phyloP scores from a whole-genome alignment of 2,797 vertebrate genomes.

The Macropus fuliginosus region DNA sequence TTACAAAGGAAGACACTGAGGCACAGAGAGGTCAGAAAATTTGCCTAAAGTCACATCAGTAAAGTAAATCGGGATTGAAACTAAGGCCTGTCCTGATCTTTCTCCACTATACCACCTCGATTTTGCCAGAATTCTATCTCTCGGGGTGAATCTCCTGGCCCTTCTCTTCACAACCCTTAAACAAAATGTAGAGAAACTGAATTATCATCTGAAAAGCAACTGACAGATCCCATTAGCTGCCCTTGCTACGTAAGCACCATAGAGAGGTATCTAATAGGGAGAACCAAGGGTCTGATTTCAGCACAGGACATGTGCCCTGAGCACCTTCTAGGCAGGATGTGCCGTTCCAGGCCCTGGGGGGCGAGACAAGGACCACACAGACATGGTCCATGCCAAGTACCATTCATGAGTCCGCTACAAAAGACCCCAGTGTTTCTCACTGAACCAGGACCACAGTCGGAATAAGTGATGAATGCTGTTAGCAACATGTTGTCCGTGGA shows the following conservation, averaged over 20 bases:
- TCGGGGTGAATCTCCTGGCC: not conserved
- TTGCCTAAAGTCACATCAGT: not conserved
- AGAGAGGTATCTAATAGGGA: not conserved
- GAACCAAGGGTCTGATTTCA: not conserved
- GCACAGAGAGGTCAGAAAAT: too few relatives aligned
- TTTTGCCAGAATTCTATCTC: not conserved
- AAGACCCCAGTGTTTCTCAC: not conserved
- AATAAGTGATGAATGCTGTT: not conserved
- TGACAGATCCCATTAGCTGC: not conserved
- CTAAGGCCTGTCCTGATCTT: not conserved
- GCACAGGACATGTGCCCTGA: not conserved
- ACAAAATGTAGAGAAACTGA: constrained; percentile 1
- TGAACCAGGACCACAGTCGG: not conserved
- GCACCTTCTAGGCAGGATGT: not conserved
- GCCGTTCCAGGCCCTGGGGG: not conserved
- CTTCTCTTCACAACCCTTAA: not conserved
- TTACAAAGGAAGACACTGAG: not conserved
- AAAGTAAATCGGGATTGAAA: not conserved
- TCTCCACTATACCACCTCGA: not conserved
- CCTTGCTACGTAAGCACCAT: not conserved
- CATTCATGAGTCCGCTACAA: not conserved
- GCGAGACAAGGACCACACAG: not conserved
- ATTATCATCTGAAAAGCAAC: not conserved
- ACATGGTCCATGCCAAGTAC: not conserved
- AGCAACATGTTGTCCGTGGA: not conserved